phyloP scores from a whole-genome alignment of 2,797 vertebrate genomes.

The Sus cebifrons region DNA sequence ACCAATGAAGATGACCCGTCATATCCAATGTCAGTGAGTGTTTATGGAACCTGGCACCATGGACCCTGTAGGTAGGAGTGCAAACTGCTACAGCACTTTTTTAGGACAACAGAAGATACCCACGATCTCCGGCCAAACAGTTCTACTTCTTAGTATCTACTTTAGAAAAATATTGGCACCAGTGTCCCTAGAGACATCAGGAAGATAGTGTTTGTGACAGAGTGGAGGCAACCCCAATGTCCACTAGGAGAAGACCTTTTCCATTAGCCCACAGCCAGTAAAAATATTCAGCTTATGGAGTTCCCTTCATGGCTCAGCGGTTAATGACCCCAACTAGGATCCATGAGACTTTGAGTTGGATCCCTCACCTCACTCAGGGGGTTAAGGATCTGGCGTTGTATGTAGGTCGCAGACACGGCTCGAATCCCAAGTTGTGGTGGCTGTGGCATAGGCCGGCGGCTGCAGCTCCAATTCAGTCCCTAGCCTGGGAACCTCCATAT shows the following conservation, averaged over 20 bases:
- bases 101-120: not conserved
- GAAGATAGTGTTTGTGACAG: not conserved
- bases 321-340: no score
- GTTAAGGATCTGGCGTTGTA: no score
- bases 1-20: not conserved
- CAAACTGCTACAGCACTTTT: not conserved
- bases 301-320: no score
- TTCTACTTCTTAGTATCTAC: not conserved
- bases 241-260: not conserved
- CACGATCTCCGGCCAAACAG: not conserved
- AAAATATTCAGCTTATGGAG: not conserved
- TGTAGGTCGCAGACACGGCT: no score
- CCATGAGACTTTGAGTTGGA: no score
- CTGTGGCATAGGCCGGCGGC: no score
- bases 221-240: not conserved
- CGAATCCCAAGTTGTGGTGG: no score
- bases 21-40: not conserved
- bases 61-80: not conserved
- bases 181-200: not conserved
- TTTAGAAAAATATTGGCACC: conserved; percentile 7
- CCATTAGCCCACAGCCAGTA: not conserved
- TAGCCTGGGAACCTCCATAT: no score
- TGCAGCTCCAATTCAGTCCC: no score
- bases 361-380: no score
- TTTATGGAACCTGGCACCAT: not conserved